Evolutionary conservation across 2,888 invertebrate genomes (phyloP).

Genomic region (Sarcophaga subvicina): DNA sequence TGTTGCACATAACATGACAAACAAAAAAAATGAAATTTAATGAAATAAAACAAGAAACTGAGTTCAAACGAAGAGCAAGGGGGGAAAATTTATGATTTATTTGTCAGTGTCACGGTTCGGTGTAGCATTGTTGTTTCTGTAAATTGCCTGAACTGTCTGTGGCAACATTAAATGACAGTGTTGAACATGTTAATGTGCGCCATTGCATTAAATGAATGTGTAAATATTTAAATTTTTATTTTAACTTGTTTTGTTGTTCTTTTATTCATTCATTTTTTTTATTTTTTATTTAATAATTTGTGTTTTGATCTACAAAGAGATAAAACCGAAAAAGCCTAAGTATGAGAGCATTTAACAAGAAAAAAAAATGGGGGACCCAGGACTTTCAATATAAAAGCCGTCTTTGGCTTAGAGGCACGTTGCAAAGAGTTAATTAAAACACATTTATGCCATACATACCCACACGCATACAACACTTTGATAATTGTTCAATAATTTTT

Average conservation of each 20-base stretch:
- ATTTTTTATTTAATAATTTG: neutral
- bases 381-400: neutral
- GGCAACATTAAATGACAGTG: constrained; percentile 23
- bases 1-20: neutral
- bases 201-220: constrained; percentile 34
- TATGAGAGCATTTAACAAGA: too few relatives aligned
- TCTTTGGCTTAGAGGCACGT: constrained; percentile 4
- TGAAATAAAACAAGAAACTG: neutral
- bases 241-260: neutral
- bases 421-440: constrained; percentile 10
- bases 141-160: neutral
- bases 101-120: neutral
- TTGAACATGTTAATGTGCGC: constrained; percentile 26
- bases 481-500: constrained; percentile 34
- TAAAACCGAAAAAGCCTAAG: neutral
- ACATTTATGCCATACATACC: constrained; percentile 1
- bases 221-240: constrained; percentile 9
- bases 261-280: neutral
- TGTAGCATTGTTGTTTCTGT: neutral
- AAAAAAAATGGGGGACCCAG: too few relatives aligned
- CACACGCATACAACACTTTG: neutral
- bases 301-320: neutral
- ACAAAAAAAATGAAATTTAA: neutral
- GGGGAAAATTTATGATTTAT: neutral
- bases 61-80: neutral